Evolutionary conservation across 1,140 invertebrate genomes (phyloP), one percentile per base, ranked within the genome.

Genomic region (Trissolcus basalis): DNA sequence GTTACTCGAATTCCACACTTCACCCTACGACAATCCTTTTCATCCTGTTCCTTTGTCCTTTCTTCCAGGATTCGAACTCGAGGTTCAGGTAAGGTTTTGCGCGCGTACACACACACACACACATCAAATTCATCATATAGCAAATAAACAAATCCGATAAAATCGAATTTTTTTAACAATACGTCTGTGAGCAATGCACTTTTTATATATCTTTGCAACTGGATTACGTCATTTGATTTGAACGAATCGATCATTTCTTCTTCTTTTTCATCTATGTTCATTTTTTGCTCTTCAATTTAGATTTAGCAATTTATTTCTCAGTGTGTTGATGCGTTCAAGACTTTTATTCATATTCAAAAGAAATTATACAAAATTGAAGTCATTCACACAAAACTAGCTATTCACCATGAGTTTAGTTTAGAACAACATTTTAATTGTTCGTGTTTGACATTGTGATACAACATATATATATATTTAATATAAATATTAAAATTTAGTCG

Each of bases 1-100:
- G 91, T 88, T 95, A 13, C 88, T 96, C 16, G 93, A 94, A 83
- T 95, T 96, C 80, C 93, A 94, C 83, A 95, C 94, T 11, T 95
- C 93, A 4, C 93, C 94, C 0, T 94, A 91, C 83, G 93, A 94
- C 83, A 94, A 94, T 88, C 93, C 93, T 0, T 94, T 94, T 85
- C 93, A 95, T 87, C 93, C 93, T 0, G 91, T 93, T 3, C 93
- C 93, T 4, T 86, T 94, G 53, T 93, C 92, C 72, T 94, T 93
- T 82, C 86, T 94, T 49, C 93, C 94, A 0, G 94, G 94, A 69
- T 95, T 95, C 78, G 94, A 95, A 81, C 89, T 96, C 10, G 92
- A 94, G 88, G 92, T 95, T 60, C 92, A 94, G 90, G 93, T 94
- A 44, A 68, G 63, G 16, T 27, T n/a, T n/a, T n/a, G n/a, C n/a